Evolutionary conservation across 2,888 invertebrate species (phyloP).

Genomic region (Caenorhabditis angaria): DNA sequence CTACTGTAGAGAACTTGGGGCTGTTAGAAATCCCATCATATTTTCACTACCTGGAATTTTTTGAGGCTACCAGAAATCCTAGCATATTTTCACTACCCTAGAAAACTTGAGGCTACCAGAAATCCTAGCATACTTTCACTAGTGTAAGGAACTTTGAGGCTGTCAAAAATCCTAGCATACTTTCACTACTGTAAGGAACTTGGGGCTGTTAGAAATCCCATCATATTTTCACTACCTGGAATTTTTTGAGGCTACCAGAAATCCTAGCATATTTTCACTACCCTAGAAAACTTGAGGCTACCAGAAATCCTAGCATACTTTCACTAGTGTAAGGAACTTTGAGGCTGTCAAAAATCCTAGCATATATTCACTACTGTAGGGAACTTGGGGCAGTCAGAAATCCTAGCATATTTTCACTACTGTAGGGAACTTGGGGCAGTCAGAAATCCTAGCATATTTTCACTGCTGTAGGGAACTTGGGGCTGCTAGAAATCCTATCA

Average conservation of each 20-base stretch:
- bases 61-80: no score
- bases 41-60: not conserved
- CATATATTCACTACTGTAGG: not conserved
- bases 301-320: slow-evolving; percentile 8
- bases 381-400: not conserved
- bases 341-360: not conserved
- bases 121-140: slow-evolving; percentile 3
- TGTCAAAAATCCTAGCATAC: no score
- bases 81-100: no score
- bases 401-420: not conserved
- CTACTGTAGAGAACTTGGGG: no score
- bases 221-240: no score
- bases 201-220: no score
- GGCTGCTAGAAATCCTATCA: not conserved
- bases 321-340: not conserved
- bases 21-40: no score
- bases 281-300: no score
- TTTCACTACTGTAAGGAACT: no score
- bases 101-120: no score
- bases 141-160: not conserved
- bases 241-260: no score
- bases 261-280: no score
- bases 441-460: not conserved
- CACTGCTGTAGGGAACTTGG: not conserved
- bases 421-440: not conserved